Percentiles rank a stretch among this genome's conserved stretches.
These are phyloP conservation scores for Calyptommatus sinebrachiatus DNA, from an alignment of 2,113 vertebrate species.

Conservation along the genomic window DNA sequence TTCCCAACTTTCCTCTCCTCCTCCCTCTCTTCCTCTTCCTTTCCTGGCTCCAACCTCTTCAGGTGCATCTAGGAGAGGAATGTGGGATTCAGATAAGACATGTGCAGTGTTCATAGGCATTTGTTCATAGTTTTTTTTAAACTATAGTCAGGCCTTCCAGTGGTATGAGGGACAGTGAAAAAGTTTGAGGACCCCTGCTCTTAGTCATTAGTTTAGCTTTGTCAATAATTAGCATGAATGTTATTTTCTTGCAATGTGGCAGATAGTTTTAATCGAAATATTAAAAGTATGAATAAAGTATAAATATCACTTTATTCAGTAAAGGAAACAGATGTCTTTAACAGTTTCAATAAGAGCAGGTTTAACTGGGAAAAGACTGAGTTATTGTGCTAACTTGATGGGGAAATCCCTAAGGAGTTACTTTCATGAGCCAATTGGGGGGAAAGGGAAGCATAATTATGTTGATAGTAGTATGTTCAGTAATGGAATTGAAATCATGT, in stretches of 20 bases:
- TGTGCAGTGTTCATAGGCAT: no score
- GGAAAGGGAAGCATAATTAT: not conserved
- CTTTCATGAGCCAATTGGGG: not conserved
- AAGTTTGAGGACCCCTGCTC: no score
- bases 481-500: not conserved
- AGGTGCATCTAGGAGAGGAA: no score
- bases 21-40: no score
- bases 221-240: conserved; percentile 44
- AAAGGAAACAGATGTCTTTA: conserved; percentile 50
- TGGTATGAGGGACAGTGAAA: no score
- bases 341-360: conserved; percentile 34
- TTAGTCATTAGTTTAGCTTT: conserved; percentile 55
- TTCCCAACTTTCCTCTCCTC: no score
- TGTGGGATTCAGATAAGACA: no score
- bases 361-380: conserved; percentile 22
- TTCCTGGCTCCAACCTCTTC: no score
- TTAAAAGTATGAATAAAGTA: conserved; percentile 42
- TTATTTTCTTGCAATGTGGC: conserved; percentile 50
- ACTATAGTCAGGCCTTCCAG: no score
- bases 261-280: conserved; percentile 50
- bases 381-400: not conserved
- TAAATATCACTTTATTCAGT: conserved; percentile 51
- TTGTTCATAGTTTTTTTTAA: no score
- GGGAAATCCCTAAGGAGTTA: not conserved
- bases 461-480: not conserved